phyloP scores from a whole-genome alignment of 2,797 vertebrate species.

The Poeciliopsis presidionis region DNA sequence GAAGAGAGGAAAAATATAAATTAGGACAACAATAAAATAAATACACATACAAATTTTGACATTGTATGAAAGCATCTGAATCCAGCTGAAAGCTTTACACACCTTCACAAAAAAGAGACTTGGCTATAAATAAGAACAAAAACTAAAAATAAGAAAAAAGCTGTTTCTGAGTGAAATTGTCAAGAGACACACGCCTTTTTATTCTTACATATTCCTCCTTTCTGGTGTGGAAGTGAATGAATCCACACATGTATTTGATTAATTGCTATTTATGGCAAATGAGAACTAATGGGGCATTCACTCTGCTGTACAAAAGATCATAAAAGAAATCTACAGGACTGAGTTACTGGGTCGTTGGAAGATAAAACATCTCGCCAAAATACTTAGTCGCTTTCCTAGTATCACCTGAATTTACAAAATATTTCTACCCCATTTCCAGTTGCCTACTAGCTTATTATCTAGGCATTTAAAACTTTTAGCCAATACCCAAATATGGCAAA shows the following conservation, averaged over 20 bases:
- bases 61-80: not conserved
- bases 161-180: not conserved
- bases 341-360: not conserved
- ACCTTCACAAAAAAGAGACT: not conserved
- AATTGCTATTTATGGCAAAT: not conserved
- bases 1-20: conserved; percentile 16
- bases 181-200: not conserved
- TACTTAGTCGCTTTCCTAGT: not conserved
- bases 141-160: not conserved
- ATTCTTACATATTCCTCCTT: not conserved
- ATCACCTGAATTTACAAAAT: not conserved
- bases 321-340: not conserved
- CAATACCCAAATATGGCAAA: not conserved
- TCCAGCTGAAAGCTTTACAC: not conserved
- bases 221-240: not conserved
- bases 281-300: not conserved
- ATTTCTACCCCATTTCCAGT: not conserved
- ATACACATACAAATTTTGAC: not conserved
- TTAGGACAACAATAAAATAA: not conserved
- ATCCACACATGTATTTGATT: not conserved
- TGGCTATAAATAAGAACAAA: not conserved
- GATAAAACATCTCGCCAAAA: not conserved
- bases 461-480: not conserved
- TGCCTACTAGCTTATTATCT: not conserved
- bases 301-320: not conserved